Evolutionary conservation across 2,888 invertebrate genomes (phyloP).

Genomic region (Theristus sp.): DNA sequence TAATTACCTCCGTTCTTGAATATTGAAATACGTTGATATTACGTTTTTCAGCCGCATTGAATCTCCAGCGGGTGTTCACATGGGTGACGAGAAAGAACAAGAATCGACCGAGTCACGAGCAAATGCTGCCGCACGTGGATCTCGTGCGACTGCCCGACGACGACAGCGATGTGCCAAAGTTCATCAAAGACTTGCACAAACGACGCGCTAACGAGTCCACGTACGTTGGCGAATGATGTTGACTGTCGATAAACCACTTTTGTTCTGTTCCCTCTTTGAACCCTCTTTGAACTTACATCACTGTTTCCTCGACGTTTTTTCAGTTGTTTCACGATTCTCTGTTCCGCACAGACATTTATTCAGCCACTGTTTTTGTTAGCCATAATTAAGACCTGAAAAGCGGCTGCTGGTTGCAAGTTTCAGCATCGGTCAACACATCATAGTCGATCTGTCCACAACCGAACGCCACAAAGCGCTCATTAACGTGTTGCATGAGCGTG

Average conservation of each 20-base stretch:
- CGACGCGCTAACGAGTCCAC: conserved; percentile 10
- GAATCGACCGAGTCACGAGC: not conserved
- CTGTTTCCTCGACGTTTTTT: too few species aligned
- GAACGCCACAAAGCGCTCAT: not conserved
- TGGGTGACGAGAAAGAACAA: not conserved
- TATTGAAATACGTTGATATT: too few species aligned
- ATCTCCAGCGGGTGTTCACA: conserved; percentile 19
- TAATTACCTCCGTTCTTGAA: too few species aligned
- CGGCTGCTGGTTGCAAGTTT: too few species aligned
- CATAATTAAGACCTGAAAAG: too few species aligned
- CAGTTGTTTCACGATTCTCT: too few species aligned
- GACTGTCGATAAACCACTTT: too few species aligned
- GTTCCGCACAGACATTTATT: too few species aligned
- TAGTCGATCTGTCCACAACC: not conserved
- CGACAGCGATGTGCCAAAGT: conserved; percentile 16
- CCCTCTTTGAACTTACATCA: too few species aligned
- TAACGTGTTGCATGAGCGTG: not conserved
- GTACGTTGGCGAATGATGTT: too few species aligned
- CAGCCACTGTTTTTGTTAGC: too few species aligned
- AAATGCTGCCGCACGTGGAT: conserved; percentile 7
- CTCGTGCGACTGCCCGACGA: conserved; percentile 19
- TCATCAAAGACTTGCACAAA: conserved; percentile 19
- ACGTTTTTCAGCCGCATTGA: conserved; percentile 19
- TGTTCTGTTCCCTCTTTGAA: too few species aligned
- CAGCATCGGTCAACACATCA: not conserved